Base-by-base conservation (phyloP, 2,113 vertebrate genomes). In the Ptyas mucosa region DNA sequence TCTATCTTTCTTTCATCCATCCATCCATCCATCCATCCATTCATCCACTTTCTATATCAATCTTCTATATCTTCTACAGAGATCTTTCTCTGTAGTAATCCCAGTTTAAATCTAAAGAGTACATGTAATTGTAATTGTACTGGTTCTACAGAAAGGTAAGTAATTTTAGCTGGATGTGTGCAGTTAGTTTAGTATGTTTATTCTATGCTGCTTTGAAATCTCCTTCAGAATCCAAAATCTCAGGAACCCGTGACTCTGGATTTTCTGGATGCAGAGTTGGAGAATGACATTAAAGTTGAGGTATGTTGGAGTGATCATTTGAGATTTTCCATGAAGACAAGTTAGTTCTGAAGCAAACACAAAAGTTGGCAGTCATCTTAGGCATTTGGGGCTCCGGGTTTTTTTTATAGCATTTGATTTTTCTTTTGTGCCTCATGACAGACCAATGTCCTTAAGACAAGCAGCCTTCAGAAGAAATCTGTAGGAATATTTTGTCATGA, bases 181-280 rank as follows among this genome's bases (percentile, higher is more conserved):
- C 89, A 85, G 91, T n/a, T 96, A 92, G n/a, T 18, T 88, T 95
- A 95, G 39, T 87, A 3, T 96, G 23, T 88, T 95, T 95, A 93
- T 95, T 95, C 89, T 95, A 95, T 95, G 39, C 85, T 96, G 29
- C 92, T 92, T 93, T 92, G 88, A 94, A 96, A 24, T 94, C 94
- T 96, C 53, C 94, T 96, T 95, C 97, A 99, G 99, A 99, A 99
- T 96, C 99, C 98, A 92, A 99, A 99, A 99, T 99, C 99, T 95
- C 99, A 99, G 98, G 99, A 99, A 93, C 99, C 99, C 26, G 99
- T 99, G 89, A 99, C 99, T 0, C 96, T 99, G 93, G 99, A 99
- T 97, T 99, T 99, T 93, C 97, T 99, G 91, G 99, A 99, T 95
- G 99, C 99, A 21, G 99, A 99, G 93, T 93, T 99, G 95, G 99